Conservation (phyloP, 2,113 vertebrate genomes). For the Hoplias malabaricus region DNA sequence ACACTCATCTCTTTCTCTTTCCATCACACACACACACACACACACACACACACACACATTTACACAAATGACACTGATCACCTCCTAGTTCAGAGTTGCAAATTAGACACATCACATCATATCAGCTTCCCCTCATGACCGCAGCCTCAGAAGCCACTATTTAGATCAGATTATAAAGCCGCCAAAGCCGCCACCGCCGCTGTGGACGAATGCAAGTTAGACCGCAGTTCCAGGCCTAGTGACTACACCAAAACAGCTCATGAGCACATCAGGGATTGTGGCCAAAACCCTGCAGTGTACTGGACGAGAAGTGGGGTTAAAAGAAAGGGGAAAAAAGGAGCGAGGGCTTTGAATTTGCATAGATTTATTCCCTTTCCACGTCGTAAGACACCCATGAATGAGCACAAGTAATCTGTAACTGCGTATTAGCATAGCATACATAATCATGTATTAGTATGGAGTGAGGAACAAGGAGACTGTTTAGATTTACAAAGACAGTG, state of each 20-base stretch:
- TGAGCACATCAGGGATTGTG: constrained; percentile 70
- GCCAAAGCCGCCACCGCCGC: too few relatives aligned
- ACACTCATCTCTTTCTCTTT: neutral
- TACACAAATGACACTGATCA: constrained; percentile 46
- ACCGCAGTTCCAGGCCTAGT: constrained; percentile 74
- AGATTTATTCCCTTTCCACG: constrained; percentile 31
- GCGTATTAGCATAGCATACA: constrained; percentile 35
- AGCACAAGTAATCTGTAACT: constrained; percentile 25
- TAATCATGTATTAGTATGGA: constrained; percentile 33
- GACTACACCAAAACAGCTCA: constrained; percentile 77
- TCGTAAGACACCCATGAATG: constrained; percentile 13
- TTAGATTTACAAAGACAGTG: constrained; percentile 11
- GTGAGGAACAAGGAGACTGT: constrained; percentile 11
- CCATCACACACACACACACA: constrained; percentile 23
- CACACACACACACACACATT: constrained; percentile 18
- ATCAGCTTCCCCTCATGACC: constrained; percentile 73
- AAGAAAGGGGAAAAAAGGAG: constrained; percentile 57
- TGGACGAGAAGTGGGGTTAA: constrained; percentile 59
- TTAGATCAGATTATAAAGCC: constrained; percentile 77
- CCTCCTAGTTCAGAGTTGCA: constrained; percentile 55
- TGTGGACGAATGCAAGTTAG: constrained; percentile 69
- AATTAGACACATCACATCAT: constrained; percentile 59
- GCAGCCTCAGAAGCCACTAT: constrained; percentile 71
- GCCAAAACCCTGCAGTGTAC: constrained; percentile 66
- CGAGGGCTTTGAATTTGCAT: constrained; percentile 68